Evolutionary conservation across 1,140 invertebrate genomes (phyloP), one percentile per base, ranked within the genome.

Genomic region (Copidosoma floridanum): DNA sequence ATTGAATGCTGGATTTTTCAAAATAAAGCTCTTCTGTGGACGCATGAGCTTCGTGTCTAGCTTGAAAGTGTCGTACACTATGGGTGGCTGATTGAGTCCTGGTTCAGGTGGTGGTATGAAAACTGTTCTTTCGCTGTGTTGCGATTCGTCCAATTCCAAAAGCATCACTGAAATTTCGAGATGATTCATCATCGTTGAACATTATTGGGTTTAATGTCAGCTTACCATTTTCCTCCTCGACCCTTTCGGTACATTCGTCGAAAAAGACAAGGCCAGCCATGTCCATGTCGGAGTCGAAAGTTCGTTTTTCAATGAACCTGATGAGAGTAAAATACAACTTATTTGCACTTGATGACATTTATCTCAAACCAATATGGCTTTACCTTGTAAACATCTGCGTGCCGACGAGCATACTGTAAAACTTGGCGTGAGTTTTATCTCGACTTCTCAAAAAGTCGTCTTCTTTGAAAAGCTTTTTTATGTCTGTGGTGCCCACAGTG

Each of bases 241-340:
- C 82, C 62, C 86, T 83, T 78, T 97, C 95, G 1, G 92, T 89
- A 73, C 96, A 99, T 75, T 99, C 95, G 79, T 99, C 97, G 75
- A 99, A 99, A 82, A 99, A 99, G 11, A 95, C 93, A 53, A 99
- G 81, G 14, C 86, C 85, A 2, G 78, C 75, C 77, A 87, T 86
- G 82, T 99, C 95, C 76, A 94, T 94, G 70, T 98, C 95, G 12
- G 95, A 97, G 0, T 99, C 94, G 82, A 99, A 99, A 68, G 95
- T 98, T 35, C 97, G 85, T 80, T 99, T 97, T 81, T 99, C 97
- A 66, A 99, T 98, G 79, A 99, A 99, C 40, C 95, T 88, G 35
- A 56, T 46, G 48, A 64, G 61, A 16, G 47, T 10, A 53, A 44
- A 35, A 50, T 6, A 14, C 2, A 50, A 50, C 2, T 18, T 46